Conservation (phyloP, 2,888 invertebrate species). For the Philaethria dido region DNA sequence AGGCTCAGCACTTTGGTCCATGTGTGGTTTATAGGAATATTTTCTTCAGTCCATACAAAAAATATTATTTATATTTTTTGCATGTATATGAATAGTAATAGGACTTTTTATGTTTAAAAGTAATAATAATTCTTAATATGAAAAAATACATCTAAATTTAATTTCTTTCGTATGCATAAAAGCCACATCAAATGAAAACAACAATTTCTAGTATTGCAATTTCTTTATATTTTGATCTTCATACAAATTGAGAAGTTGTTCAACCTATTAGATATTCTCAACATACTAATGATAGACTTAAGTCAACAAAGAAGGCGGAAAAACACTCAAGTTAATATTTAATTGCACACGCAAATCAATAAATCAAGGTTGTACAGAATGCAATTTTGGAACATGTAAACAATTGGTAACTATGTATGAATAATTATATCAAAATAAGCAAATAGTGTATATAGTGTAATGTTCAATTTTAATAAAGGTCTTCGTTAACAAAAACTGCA, state of each 20-base stretch:
- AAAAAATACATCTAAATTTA: too few species aligned
- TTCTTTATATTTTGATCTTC: neutral
- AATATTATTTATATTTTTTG: too few species aligned
- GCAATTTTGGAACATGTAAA: conserved; percentile 56
- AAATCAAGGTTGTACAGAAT: conserved; percentile 60
- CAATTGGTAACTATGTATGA: neutral
- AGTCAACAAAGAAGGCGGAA: conserved; percentile 31
- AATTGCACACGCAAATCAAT: conserved; percentile 59
- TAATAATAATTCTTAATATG: too few species aligned
- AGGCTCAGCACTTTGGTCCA: too few species aligned
- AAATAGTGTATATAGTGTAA: neutral
- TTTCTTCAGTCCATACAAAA: too few species aligned
- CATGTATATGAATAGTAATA: too few species aligned
- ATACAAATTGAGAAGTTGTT: neutral
- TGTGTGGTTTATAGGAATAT: too few species aligned
- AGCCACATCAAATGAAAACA: neutral
- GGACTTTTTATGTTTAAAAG: too few species aligned
- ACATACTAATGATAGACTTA: conserved; percentile 6
- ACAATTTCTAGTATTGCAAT: neutral
- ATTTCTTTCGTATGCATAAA: too few species aligned
- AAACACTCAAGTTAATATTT: conserved; percentile 17
- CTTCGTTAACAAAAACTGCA: conserved; percentile 5
- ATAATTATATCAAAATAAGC: neutral
- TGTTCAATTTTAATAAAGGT: neutral
- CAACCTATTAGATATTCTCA: neutral